Percentiles rank a stretch among this genome's conserved stretches.
Conservation (phyloP, 2,888 invertebrate species). For the Scaptomyza cyrtandrae region DNA sequence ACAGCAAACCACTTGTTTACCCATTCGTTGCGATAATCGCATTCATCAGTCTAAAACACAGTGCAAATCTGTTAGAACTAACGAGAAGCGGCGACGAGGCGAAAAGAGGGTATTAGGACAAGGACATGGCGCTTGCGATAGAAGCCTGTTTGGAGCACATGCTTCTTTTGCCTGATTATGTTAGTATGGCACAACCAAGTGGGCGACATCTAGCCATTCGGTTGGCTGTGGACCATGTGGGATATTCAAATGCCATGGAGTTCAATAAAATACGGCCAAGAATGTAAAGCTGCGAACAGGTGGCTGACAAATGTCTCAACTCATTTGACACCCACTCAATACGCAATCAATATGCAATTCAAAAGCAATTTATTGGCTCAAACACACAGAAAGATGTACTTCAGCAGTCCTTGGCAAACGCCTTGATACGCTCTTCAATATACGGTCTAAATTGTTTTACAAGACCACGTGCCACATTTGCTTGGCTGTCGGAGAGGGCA, state of each 20-base stretch:
- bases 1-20: background rate
- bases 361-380: conserved; percentile 48
- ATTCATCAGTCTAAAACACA: conserved; percentile 61
- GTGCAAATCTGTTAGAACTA: conserved; percentile 51
- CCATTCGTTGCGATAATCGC: conserved; percentile 35
- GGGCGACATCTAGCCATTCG: conserved; percentile 12
- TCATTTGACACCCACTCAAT: background rate
- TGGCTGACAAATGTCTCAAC: background rate
- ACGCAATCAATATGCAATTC: conserved; percentile 47
- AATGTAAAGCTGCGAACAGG: conserved; percentile 21
- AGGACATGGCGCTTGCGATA: conserved; percentile 14
- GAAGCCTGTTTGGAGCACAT: conserved; percentile 47
- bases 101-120: conserved; percentile 7
- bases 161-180: conserved; percentile 11
- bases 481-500: conserved; percentile 97
- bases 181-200: conserved; percentile 16
- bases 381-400: conserved; percentile 3
- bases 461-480: conserved; percentile 98
- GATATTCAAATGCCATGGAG: conserved; percentile 49
- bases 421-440: conserved; percentile 92
- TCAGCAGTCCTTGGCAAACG: conserved; percentile 79
- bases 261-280: conserved; percentile 38
- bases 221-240: conserved; percentile 1
- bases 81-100: conserved; percentile 29
- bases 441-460: conserved; percentile 97